These are phyloP conservation scores for Premnoplex brunnescens DNA, from an alignment of 2,797 vertebrate species.

Conservation along the genomic window DNA sequence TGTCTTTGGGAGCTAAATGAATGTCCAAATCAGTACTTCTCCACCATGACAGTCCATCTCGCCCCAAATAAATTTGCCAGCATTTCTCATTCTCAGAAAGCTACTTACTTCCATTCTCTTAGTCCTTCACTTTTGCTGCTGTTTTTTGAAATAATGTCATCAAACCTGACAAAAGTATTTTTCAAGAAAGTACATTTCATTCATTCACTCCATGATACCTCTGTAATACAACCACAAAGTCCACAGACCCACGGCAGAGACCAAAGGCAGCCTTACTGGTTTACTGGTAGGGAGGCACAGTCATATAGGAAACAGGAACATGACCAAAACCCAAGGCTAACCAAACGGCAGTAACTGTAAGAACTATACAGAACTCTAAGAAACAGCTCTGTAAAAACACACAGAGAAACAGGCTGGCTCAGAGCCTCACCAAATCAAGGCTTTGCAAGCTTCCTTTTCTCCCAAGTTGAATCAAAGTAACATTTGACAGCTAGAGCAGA, in stretches of 20 bases:
- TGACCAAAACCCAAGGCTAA: background rate
- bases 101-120: background rate
- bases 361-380: background rate
- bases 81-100: background rate
- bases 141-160: background rate
- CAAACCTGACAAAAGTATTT: background rate
- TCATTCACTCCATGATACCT: background rate
- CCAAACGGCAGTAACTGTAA: background rate
- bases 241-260: background rate
- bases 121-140: background rate
- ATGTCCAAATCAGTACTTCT: background rate
- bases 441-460: background rate
- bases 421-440: background rate
- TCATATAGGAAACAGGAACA: background rate
- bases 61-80: background rate
- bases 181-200: background rate
- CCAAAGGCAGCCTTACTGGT: background rate
- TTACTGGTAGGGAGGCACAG: background rate
- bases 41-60: background rate
- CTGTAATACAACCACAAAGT: background rate
- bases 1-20: background rate
- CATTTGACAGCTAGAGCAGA: background rate
- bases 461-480: background rate
- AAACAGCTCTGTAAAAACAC: background rate
- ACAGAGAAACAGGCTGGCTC: background rate